A percentile compares a stretch with the other conserved stretches of the same genome.
These are phyloP conservation scores for Poeciliopsis prolifica DNA, from an alignment of 2,113 vertebrate genomes.

Conservation along the genomic window DNA sequence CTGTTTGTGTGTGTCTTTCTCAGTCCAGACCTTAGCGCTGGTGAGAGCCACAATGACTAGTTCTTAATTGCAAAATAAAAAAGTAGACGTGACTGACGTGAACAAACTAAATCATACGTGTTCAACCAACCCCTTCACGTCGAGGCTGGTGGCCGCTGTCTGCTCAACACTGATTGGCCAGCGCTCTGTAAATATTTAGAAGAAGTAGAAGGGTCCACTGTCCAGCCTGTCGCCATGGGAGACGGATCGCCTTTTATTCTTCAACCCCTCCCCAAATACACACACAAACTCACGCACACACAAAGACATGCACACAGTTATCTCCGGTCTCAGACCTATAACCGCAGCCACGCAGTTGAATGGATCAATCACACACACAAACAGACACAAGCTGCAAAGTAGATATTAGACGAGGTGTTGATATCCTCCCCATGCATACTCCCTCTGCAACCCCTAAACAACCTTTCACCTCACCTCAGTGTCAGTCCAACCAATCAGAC, in stretches of 20 bases:
- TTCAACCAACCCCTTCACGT: constrained; percentile 43
- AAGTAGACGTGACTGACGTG: constrained; percentile 11
- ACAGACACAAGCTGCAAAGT: constrained; percentile 24
- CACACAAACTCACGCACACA: constrained; percentile 2
- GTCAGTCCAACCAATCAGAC: constrained; percentile 65
- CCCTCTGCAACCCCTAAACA: constrained; percentile 45
- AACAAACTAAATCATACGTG: constrained; percentile 25
- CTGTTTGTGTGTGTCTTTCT: constrained; percentile 11
- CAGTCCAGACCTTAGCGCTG: background rate
- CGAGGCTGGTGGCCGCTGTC: constrained; percentile 48
- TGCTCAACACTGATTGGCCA: constrained; percentile 55
- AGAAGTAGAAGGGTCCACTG: constrained; percentile 72
- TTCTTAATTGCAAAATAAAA: constrained; percentile 34
- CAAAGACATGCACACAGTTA: constrained; percentile 28
- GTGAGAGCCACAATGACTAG: background rate
- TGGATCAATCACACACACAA: constrained; percentile 67
- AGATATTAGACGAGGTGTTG: constrained; percentile 72
- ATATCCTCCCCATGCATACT: constrained; percentile 33
- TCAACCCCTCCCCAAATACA: constrained; percentile 51
- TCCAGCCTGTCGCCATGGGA: constrained; percentile 71
- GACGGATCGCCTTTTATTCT: constrained; percentile 71
- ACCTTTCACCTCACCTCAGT: constrained; percentile 64
- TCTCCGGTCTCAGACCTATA: constrained; percentile 52
- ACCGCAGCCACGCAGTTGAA: constrained; percentile 48
- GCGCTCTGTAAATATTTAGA: constrained; percentile 78